phyloP scores from a whole-genome alignment of 2,888 invertebrate genomes.

The Panzeria rudis region DNA sequence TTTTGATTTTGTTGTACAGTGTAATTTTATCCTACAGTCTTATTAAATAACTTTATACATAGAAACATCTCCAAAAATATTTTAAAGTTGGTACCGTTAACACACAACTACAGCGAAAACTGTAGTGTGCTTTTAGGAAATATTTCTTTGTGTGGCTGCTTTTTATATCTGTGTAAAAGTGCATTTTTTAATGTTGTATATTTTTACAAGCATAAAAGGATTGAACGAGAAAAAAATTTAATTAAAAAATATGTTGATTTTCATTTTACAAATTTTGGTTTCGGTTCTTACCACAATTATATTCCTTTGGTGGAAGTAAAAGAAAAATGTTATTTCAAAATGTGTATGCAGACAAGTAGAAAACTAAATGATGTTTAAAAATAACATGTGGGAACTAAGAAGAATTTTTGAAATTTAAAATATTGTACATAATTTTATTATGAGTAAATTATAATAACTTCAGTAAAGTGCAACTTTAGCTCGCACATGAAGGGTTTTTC shows the following conservation, averaged over 20 bases:
- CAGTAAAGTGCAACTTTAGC: no score
- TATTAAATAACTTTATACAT: no score
- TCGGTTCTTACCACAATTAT: constrained; percentile 24
- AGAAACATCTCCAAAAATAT: background rate
- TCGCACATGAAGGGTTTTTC: no score
- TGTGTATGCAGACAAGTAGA: background rate
- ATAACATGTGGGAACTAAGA: background rate
- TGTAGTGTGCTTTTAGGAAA: constrained; percentile 30
- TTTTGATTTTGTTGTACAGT: no score
- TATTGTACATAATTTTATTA: no score
- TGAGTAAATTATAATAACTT: no score
- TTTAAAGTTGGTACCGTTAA: constrained; percentile 33
- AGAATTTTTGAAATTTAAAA: no score
- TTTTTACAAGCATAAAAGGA: constrained; percentile 67
- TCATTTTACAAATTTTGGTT: constrained; percentile 61
- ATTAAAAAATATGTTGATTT: constrained; percentile 74
- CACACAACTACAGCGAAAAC: background rate
- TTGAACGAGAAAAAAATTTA: constrained; percentile 62
- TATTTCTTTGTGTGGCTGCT: background rate
- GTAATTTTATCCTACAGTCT: no score
- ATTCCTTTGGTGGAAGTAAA: constrained; percentile 5
- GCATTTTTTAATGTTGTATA: constrained; percentile 14
- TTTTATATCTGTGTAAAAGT: constrained; percentile 6
- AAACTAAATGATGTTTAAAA: background rate
- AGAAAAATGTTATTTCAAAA: background rate